These are phyloP conservation scores for Sander lucioperca DNA, from an alignment of 2,113 vertebrate genomes.

Conservation along the genomic window DNA sequence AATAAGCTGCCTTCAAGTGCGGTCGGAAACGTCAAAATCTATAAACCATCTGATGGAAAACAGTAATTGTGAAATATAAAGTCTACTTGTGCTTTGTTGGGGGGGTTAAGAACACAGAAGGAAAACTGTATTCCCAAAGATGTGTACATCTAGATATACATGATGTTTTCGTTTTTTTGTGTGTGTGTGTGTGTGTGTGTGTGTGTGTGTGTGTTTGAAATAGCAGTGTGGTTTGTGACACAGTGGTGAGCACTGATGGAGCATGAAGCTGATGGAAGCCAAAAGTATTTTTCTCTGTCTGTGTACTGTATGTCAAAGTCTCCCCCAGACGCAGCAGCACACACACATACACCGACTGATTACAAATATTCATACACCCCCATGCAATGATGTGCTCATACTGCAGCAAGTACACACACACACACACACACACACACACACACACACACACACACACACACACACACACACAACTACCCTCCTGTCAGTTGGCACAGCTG, in stretches of 20 bases:
- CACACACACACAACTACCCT: conserved; percentile 19
- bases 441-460: not conserved
- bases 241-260: conserved; percentile 58
- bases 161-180: not conserved
- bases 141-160: conserved; percentile 34
- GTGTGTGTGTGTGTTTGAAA: not conserved
- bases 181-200: not conserved
- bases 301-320: conserved; percentile 59
- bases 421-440: not conserved
- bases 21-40: too few species aligned
- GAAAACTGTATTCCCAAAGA: not conserved
- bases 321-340: conserved; percentile 23
- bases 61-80: too few species aligned
- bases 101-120: too few species aligned
- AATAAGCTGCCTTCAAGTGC: too few species aligned
- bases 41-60: too few species aligned
- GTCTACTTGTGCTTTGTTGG: too few species aligned
- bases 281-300: conserved; percentile 44
- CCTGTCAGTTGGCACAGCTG: conserved; percentile 72
- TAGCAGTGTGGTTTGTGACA: conserved; percentile 43
- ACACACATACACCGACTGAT: conserved; percentile 18
- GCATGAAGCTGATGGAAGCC: conserved; percentile 65
- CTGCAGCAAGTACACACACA: conserved; percentile 5
- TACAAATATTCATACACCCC: conserved; percentile 27
- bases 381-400: conserved; percentile 18